Evolutionary conservation across 2,113 vertebrate genomes (phyloP).

Genomic region (Ailurus styani): DNA sequence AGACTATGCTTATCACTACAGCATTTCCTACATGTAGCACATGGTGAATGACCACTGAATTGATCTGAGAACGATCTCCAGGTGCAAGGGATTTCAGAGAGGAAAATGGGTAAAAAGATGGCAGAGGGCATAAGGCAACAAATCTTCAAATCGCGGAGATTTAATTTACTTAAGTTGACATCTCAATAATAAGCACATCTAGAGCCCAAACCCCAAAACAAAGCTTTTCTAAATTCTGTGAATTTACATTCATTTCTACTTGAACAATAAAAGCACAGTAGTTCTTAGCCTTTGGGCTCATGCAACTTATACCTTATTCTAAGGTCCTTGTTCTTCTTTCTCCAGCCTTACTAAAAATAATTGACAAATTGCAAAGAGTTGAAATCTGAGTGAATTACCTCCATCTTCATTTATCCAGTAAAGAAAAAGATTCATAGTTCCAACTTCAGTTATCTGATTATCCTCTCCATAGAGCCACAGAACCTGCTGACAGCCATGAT

Average conservation of each 20-base stretch:
- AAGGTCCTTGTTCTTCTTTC: neutral
- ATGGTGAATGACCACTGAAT: neutral
- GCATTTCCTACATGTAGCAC: neutral
- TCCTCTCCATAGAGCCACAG: constrained; percentile 93
- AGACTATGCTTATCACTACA: neutral
- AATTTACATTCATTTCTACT: neutral
- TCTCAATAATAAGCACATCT: neutral
- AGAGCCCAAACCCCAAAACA: neutral
- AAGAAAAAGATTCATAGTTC: constrained; percentile 96
- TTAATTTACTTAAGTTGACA: neutral
- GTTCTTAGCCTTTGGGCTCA: too few relatives aligned
- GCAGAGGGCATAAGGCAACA: neutral
- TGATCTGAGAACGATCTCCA: neutral
- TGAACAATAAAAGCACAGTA: neutral
- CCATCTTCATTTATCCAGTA: constrained; percentile 94
- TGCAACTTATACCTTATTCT: neutral
- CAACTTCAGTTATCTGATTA: constrained; percentile 92
- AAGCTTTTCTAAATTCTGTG: neutral
- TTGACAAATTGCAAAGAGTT: neutral
- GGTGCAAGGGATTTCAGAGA: neutral
- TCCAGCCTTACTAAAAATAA: neutral
- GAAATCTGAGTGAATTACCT: constrained; percentile 80
- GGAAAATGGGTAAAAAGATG: neutral
- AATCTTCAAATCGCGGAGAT: neutral
- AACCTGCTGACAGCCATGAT: constrained; percentile 90